phyloP scores from a whole-genome alignment of 2,797 vertebrate genomes.

The Bucorvus abyssinicus region DNA sequence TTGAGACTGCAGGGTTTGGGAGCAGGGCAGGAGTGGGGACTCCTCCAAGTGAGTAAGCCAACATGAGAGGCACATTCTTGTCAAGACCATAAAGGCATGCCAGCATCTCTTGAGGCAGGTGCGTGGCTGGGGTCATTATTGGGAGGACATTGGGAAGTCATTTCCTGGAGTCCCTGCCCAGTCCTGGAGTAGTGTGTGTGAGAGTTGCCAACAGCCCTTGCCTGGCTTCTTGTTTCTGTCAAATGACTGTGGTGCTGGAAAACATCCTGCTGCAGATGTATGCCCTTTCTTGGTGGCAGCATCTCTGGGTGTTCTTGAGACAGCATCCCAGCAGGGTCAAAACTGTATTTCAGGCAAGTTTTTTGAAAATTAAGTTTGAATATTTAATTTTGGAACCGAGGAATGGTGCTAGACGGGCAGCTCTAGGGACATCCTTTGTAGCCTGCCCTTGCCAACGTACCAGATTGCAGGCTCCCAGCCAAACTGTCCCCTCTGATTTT shows the following conservation, averaged over 20 bases:
- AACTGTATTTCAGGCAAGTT: neutral
- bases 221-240: constrained; percentile 8
- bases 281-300: neutral
- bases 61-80: neutral
- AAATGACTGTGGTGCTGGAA: neutral
- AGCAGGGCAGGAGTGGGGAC: no score
- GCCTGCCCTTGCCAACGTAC: neutral
- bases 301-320: neutral
- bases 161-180: neutral
- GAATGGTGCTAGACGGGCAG: constrained; percentile 28
- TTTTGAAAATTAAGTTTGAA: neutral
- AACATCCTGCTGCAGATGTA: neutral
- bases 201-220: neutral
- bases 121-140: neutral
- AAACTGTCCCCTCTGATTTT: constrained; percentile 50
- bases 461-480: constrained; percentile 46
- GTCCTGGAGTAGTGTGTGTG: neutral
- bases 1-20: neutral
- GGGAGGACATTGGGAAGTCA: neutral
- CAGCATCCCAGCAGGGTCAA: neutral
- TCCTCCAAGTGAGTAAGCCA: neutral
- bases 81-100: neutral
- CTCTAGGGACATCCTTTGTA: constrained; percentile 40
- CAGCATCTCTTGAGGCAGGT: neutral
- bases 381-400: neutral